Evolutionary conservation across 2,888 invertebrate species (phyloP), one percentile per base, ranked within the genome.

Genomic region (Coelopa pilipes): DNA sequence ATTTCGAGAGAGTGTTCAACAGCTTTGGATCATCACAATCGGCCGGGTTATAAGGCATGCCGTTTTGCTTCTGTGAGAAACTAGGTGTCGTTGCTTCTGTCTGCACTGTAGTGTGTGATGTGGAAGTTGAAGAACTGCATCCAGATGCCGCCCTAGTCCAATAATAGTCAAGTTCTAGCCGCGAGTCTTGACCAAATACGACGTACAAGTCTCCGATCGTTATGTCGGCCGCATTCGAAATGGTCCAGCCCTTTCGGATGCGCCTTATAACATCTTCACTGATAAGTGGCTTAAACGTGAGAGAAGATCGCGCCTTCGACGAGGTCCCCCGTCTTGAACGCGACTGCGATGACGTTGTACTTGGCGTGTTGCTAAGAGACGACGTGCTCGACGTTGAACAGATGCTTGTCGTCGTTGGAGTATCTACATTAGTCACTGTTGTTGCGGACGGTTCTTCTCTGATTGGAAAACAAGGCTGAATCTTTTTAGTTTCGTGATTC

Each of bases 181-280:
- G 93, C 0, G 93, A 93, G 75, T 95, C 92, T 73, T 87, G 83
- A 0, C 88, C 89, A 82, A 95, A 93, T 92, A 97, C 95, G 67
- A 97, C 89, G 88, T 96, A 97, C 73, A 97, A 88, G 88, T 98
- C 97, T 0, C 97, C 97, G 47, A 98, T 90, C 5, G 96, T 95
- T 59, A 97, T 90, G 49, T 93, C 92, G 10, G 93, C 93, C 0
- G 93, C 92, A 82, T 93, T 93, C 17, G 90, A 88, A 11, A 90
- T 84, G 70, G 94, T 96, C 96, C 97, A 97, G 0, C 97, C 97
- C 50, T 81, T 82, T 70, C 87, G 84, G 60, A 88, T 87, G 74
- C 86, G 82, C 70, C 83, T 83, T n/a, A 87, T 81, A 11, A 83
- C 83, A 24, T 86, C 85, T 21, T 87, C 88, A 77, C 82, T 86